Percentiles rank a stretch among this genome's conserved stretches.
These are phyloP conservation scores for Trachelipus rathkii DNA, from an alignment of 1,140 invertebrate species.

Conservation along the genomic window DNA sequence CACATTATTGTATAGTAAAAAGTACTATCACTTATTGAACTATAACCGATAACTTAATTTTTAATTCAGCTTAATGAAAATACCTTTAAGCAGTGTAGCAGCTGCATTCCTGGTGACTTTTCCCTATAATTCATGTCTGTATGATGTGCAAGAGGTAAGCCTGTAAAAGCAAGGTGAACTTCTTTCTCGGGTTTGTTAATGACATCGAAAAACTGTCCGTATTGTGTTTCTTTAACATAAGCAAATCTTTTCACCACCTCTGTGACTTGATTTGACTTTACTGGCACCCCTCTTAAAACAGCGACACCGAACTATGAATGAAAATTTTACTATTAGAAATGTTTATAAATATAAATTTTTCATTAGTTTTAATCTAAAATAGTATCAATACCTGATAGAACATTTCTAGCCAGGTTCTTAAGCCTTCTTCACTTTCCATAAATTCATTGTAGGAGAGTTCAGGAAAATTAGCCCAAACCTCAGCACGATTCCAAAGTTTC, in stretches of 20 bases:
- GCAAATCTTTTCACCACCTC: conserved; percentile 50
- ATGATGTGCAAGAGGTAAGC: conserved; percentile 49
- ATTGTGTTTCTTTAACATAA: conserved; percentile 51
- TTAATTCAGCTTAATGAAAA: neutral
- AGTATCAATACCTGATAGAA: conserved; percentile 46
- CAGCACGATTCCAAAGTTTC: conserved; percentile 49
- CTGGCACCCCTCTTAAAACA: conserved; percentile 47
- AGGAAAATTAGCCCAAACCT: conserved; percentile 48
- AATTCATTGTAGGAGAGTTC: conserved; percentile 50
- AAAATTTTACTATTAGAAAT: neutral
- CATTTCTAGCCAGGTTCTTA: conserved; percentile 50
- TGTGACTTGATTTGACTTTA: conserved; percentile 46
- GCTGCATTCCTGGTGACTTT: conserved; percentile 51
- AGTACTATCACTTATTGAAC: conserved; percentile 20
- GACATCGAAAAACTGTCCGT: conserved; percentile 50
- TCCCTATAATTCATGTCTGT: conserved; percentile 52
- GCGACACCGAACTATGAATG: conserved; percentile 48
- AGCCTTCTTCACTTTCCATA: conserved; percentile 49
- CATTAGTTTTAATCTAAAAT: neutral
- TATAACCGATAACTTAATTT: neutral
- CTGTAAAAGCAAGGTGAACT: conserved; percentile 49
- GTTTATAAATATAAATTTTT: neutral
- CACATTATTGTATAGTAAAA: neutral
- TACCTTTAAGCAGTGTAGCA: conserved; percentile 50
- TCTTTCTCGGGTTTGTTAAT: conserved; percentile 49